phyloP scores from a whole-genome alignment of 2,888 invertebrate genomes.

The Cheilosia pagana region DNA sequence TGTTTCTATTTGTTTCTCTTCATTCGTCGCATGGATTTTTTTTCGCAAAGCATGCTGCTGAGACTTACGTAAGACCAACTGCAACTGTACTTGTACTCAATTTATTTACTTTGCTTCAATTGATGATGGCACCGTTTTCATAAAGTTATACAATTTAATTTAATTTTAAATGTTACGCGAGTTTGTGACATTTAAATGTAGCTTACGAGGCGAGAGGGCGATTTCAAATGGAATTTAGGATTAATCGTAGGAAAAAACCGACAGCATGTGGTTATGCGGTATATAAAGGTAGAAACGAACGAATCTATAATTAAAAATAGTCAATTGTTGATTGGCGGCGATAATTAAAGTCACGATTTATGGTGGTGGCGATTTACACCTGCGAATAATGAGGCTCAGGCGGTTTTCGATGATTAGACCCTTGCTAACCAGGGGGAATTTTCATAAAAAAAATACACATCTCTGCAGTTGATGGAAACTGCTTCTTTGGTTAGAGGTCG shows the following conservation, averaged over 20 bases:
- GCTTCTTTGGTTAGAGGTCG: no score
- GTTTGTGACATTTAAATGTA: neutral
- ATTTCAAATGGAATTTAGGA: neutral
- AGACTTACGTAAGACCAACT: conserved; percentile 13
- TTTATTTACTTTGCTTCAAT: conserved; percentile 37
- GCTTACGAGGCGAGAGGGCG: neutral
- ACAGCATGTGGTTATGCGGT: no score
- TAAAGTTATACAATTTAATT: conserved; percentile 10
- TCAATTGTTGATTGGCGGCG: no score
- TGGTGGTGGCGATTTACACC: no score
- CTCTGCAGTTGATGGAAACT: no score
- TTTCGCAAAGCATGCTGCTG: conserved; percentile 17
- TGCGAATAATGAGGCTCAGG: no score
- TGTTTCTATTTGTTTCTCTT: neutral
- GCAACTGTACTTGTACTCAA: conserved; percentile 18
- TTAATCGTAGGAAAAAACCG: neutral
- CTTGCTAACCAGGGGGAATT: no score
- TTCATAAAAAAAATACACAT: no score
- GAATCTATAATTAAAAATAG: no score
- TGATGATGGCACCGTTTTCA: conserved; percentile 10
- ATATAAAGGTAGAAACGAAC: no score
- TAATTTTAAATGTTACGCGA: neutral
- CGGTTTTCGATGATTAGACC: no score
- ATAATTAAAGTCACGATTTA: no score
- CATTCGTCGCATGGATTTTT: neutral